Evolutionary conservation across 2,113 vertebrate species (phyloP).

Genomic region (Neolamprologus kungweensis): DNA sequence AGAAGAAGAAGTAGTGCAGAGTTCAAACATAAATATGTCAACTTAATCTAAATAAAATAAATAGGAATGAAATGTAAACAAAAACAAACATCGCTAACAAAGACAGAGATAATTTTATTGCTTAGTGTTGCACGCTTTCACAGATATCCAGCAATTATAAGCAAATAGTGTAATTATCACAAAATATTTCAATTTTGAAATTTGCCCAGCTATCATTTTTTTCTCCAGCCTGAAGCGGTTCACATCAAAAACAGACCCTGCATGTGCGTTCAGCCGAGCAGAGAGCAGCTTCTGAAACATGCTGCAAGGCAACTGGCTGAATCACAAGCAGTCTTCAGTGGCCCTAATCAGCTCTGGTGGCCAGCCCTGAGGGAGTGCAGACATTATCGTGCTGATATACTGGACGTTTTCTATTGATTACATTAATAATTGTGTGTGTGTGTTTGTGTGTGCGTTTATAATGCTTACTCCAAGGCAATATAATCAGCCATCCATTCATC

Average conservation of each 20-base stretch:
- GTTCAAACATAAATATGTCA: not conserved
- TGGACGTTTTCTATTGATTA: not conserved
- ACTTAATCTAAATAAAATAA: not conserved
- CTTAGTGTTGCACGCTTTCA: not conserved
- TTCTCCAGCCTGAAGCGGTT: not conserved
- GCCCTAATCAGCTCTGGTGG: not conserved
- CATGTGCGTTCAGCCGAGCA: not conserved
- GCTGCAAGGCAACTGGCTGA: not conserved
- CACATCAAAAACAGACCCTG: not conserved
- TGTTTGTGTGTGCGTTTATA: not conserved
- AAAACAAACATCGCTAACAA: not conserved
- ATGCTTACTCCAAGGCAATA: not conserved
- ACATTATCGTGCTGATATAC: not conserved
- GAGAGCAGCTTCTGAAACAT: not conserved
- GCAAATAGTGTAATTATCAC: not conserved
- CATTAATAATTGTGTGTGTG: not conserved
- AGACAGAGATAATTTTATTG: not conserved
- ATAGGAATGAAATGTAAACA: not conserved
- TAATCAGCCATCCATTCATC: not conserved
- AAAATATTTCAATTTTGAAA: not conserved
- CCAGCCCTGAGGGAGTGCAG: not conserved
- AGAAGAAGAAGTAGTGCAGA: not conserved
- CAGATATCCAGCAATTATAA: not conserved
- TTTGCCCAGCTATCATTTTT: not conserved
- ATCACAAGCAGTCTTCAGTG: not conserved